These are phyloP conservation scores for Podotricha telesiphe DNA, from an alignment of 2,888 invertebrate species.

Conservation along the genomic window DNA sequence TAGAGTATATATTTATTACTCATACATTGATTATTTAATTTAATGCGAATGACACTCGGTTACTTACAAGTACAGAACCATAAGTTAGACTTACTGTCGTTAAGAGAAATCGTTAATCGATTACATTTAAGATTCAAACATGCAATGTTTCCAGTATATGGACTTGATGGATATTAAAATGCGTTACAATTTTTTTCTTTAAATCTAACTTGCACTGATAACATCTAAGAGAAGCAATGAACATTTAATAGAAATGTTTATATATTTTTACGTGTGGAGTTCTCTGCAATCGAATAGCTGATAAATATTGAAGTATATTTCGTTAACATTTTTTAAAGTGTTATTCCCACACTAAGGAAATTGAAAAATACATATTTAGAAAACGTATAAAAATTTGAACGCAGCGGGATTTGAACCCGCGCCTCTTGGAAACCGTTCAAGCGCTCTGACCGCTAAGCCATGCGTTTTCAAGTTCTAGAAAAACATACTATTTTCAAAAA, in stretches of 20 bases:
- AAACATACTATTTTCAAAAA: too few species aligned
- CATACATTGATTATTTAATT: conserved; percentile 21
- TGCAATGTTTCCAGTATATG: conserved; percentile 28
- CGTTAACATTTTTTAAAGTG: too few species aligned
- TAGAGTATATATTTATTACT: background rate
- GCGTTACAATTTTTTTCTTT: background rate
- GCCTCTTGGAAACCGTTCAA: too few species aligned
- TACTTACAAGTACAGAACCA: conserved; percentile 26
- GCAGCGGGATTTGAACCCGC: too few species aligned
- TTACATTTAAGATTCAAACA: conserved; percentile 23
- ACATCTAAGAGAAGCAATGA: background rate
- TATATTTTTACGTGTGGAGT: too few species aligned
- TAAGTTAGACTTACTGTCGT: conserved; percentile 27
- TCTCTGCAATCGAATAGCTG: too few species aligned
- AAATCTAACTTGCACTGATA: background rate
- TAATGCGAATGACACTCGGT: conserved; percentile 20
- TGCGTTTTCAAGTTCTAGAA: too few species aligned
- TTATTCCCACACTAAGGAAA: too few species aligned
- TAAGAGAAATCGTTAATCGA: conserved; percentile 36
- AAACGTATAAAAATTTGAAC: too few species aligned
- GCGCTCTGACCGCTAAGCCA: too few species aligned
- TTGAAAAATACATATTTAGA: too few species aligned
- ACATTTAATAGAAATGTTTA: background rate
- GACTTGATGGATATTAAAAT: conserved; percentile 1
- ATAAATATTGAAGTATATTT: too few species aligned